Percentiles rank a stretch among this genome's conserved stretches.
Conservation (phyloP, 2,888 invertebrate genomes). For the Pseudanteris insignis region DNA sequence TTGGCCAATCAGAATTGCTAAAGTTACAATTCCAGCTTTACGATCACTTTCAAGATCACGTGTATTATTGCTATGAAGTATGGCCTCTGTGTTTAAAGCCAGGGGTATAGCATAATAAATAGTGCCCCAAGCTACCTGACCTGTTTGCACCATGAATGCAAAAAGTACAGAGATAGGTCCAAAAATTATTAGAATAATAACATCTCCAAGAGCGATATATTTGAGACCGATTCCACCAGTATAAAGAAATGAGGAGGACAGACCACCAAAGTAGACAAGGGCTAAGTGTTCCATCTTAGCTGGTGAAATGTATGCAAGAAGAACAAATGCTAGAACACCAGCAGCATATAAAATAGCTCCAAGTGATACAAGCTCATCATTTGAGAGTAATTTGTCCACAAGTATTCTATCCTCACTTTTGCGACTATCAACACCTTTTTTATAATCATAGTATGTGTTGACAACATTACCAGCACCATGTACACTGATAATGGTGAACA, state of each 20-base stretch:
- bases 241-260: slow-evolving; percentile 95
- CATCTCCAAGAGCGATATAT: slow-evolving; percentile 94
- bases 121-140: slow-evolving; percentile 88
- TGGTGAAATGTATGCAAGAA: slow-evolving; percentile 81
- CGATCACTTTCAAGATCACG: slow-evolving; percentile 89
- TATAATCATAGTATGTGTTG: slow-evolving; percentile 95
- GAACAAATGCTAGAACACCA: slow-evolving; percentile 85
- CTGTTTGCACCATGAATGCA: slow-evolving; percentile 92
- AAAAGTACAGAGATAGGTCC: slow-evolving; percentile 94
- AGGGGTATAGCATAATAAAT: slow-evolving; percentile 94
- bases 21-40: slow-evolving; percentile 90
- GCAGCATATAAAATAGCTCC: slow-evolving; percentile 88
- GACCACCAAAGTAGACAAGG: slow-evolving; percentile 91
- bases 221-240: slow-evolving; percentile 96
- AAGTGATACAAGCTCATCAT: slow-evolving; percentile 84
- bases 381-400: slow-evolving; percentile 89
- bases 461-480: slow-evolving; percentile 97
- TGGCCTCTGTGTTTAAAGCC: slow-evolving; percentile 93
- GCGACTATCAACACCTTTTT: slow-evolving; percentile 91
- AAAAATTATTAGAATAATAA: slow-evolving; percentile 90
- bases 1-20: slow-evolving; percentile 92
- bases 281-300: slow-evolving; percentile 95
- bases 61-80: slow-evolving; percentile 94
- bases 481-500: slow-evolving; percentile 88
- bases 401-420: slow-evolving; percentile 94